Evolutionary conservation across 2,113 vertebrate species (phyloP), one percentile per base, ranked within the genome.

Genomic region (Gila orcuttii): DNA sequence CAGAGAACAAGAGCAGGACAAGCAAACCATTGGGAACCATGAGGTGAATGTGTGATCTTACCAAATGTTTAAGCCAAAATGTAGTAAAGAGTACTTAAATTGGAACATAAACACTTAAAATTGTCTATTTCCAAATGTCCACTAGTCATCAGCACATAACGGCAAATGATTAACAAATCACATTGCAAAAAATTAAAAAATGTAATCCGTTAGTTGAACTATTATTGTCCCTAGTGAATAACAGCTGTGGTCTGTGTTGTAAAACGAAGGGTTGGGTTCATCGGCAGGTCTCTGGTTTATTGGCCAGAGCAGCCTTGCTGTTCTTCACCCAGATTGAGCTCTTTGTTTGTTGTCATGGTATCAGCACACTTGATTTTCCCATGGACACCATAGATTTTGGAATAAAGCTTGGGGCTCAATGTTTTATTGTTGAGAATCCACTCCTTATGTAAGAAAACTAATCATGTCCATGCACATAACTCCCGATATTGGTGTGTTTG

Each of bases 211-310:
- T 74, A 74, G 66, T 42, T 59, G 68, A 55, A 74, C 68, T 83
- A 83, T 83, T 74, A 83, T 73, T 83, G 66, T 83, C 82, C 82
- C 68, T 57, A 73, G 68, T 77, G 74, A 59, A 74, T 83, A 83
- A 73, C 33, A 95, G 93, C 87, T 79, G 93, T 90, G 21, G 47
- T 80, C 84, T 23, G 85, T 50, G 89, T 89, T 94, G 93, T 95
- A 95, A 95, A 95, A 95, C 95, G 94, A 90, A 94, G 93, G 93
- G 78, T 91, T 69, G 92, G 92, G 92, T 94, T 95, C 94, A 94
- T 90, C 90, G 88, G 74, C 93, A 92, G 93, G 91, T 90, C 94
- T 93, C 79, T 88, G 86, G 47, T 89, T 89, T 89, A 85, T 87
- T 92, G 91, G 89, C 88, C 90, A 92, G 92, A 91, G 89, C 90